Conservation (phyloP, 1,140 invertebrate genomes). For the Diploscapter pachys region DNA sequence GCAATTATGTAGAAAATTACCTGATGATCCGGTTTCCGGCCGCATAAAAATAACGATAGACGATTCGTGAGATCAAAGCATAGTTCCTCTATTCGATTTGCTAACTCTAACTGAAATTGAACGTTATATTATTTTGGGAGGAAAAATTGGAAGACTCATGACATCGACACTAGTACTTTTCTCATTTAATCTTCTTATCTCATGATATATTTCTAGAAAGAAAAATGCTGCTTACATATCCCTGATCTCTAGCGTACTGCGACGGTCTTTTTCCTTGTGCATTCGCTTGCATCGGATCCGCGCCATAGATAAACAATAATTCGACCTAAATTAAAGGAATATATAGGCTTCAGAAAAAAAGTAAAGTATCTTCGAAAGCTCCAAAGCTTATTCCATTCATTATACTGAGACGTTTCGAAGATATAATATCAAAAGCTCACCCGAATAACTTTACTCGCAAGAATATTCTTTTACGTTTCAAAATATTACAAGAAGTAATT, state of each 20-base stretch:
- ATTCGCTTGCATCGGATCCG: constrained; percentile 73
- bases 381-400: too few species aligned
- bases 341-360: background rate
- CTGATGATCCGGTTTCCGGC: constrained; percentile 73
- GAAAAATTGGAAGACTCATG: background rate
- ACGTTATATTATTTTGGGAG: constrained; percentile 6
- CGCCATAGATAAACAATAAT: constrained; percentile 85
- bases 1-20: background rate
- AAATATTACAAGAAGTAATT: too few species aligned
- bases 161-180: too few species aligned
- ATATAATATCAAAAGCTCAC: too few species aligned
- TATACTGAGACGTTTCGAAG: too few species aligned
- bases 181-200: too few species aligned
- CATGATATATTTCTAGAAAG: background rate
- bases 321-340: constrained; percentile 66
- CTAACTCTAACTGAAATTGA: constrained; percentile 71
- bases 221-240: constrained; percentile 64
- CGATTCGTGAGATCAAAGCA: constrained; percentile 92
- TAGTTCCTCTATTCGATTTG: constrained; percentile 78
- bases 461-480: too few species aligned
- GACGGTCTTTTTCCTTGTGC: constrained; percentile 60
- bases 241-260: constrained; percentile 67
- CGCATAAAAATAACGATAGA: constrained; percentile 81
- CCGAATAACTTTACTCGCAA: too few species aligned
- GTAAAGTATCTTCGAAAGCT: too few species aligned